Evolutionary conservation across 2,888 invertebrate species (phyloP), one percentile per base, ranked within the genome.

Genomic region (Conus canariensis): DNA sequence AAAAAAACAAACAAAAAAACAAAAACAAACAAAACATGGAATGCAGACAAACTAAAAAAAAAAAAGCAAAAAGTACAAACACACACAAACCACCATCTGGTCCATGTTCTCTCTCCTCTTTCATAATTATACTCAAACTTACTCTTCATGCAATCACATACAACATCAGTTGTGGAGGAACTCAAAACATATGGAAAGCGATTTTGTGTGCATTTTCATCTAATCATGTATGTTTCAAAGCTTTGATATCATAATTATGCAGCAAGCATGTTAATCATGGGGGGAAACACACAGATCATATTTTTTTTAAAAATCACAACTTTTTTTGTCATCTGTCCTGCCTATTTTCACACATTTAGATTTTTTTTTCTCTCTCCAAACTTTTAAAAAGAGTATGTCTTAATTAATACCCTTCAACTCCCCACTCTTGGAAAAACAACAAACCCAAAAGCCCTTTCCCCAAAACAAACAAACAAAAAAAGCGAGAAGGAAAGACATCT

Each of bases 21-120:
- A 56, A 59, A 56, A 22, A 77, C 5, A 80, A 12, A 60, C 5
- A 80, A 12, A 60, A 60, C 86, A 86, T 86, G 86, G 86, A 86
- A 86, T 86, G 86, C 86, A n/a, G n/a, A 60, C 83, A 85, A 83
- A 83, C 82, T 83, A 83, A 6, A 25, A n/a, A 80, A 58, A 30
- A 83, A 22, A 56, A 30, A 56, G 58, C 25, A 45, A 83, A 22
- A 80, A 80, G 30, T 22, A n/a, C 19, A 74, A n/a, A 22, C 74
- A 10, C 74, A 10, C n/a, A 74, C 4, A 45, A 45, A 45, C 45
- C 45, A 45, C 45, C 45, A 45, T 45, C 45, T 45, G 64, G 12
- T 16, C 64, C 64, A 64, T n/a, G n/a, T 9, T 6, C 74, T n/a
- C 74, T 5, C 70, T 22, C 70, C 70, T 70, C 74, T n/a, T n/a